Evolutionary conservation across 2,113 vertebrate genomes (phyloP), one percentile per base, ranked within the genome.

Genomic region (Mungos mungo): DNA sequence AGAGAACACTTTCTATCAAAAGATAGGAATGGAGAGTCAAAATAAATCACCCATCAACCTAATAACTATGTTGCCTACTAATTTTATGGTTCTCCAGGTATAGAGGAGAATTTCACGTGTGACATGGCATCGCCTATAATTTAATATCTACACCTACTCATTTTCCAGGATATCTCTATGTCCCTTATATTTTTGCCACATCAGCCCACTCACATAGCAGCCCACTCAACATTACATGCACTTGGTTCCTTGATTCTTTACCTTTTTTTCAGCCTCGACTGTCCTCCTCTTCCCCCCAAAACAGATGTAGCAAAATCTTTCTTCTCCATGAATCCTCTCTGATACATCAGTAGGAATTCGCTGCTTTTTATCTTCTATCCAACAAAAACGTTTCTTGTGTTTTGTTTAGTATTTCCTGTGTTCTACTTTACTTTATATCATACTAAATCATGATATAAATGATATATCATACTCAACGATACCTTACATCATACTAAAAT

Each of bases 281-380:
- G 3, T 38, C 33, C 33, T 90, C 21, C 14, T 31, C 3, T 23
- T 29, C 2, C 4, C 11, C 4, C 0, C 11, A 33, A 41, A 3
- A 33, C 45, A 38, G 1, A 63, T 45, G 1, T 18, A 52, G 9
- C 13, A 11, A 88, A 65, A 57, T 25, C 11, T 66, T 88, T 66
- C 88, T 85, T 92, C 29, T 85, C 57, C 33, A 25, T 14, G 19
- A 74, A 14, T 65, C 27, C 63, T 76, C 18, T 47, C 9, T 81
- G 14, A 76, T 50, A 16, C n/a, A 25, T 69, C 19, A 38, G 21
- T 3, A 29, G 27, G 14, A 92, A 80, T 79, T 50, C 88, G 47
- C 27, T 14, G 11, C 29, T n/a, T 83, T 45, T n/a, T 54, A 60
- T 50, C 60, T 91, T 74, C 76, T 91, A 5, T 35, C 38, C 15